Percentiles rank a stretch among this genome's conserved stretches.
phyloP scores from a whole-genome alignment of 2,797 vertebrate genomes.

The Tympanoctomys barrerae region DNA sequence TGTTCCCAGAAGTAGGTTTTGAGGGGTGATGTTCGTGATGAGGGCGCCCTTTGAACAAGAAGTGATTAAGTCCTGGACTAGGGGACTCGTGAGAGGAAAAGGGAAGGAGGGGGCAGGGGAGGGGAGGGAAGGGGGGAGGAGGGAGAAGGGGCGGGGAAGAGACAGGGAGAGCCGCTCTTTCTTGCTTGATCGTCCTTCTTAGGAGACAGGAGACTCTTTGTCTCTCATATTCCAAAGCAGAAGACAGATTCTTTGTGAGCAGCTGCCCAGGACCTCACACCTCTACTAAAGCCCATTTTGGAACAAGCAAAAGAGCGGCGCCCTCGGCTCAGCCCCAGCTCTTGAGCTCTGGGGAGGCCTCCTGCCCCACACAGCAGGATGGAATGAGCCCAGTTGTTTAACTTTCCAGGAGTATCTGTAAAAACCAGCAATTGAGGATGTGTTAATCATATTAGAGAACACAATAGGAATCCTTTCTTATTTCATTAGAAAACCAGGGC shows the following conservation, averaged over 20 bases:
- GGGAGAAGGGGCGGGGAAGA: conserved; percentile 67
- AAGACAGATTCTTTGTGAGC: conserved; percentile 85
- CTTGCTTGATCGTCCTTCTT: conserved; percentile 93
- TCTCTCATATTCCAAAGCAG: conserved; percentile 90
- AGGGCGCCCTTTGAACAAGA: conserved; percentile 72
- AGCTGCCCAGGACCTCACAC: conserved; percentile 64
- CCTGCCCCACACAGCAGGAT: conserved; percentile 73
- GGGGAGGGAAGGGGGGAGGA: conserved; percentile 68
- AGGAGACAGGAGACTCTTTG: conserved; percentile 89
- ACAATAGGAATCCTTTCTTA: conserved; percentile 85
- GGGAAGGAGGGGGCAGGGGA: conserved; percentile 59
- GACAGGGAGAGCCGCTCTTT: conserved; percentile 77
- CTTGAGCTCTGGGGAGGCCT: conserved; percentile 26
- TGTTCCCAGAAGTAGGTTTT: conserved; percentile 65
- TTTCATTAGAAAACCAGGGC: conserved; percentile 85
- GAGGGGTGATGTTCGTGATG: conserved; percentile 74
- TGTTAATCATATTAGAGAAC: conserved; percentile 87
- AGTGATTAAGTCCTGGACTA: conserved; percentile 76
- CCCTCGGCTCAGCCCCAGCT: background rate
- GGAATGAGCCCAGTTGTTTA: conserved; percentile 84
- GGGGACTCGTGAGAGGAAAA: conserved; percentile 62
- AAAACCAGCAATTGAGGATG: conserved; percentile 83
- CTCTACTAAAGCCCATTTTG: conserved; percentile 79
- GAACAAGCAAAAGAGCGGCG: conserved; percentile 69
- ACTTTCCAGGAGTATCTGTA: conserved; percentile 86